Percentiles rank a stretch among this genome's conserved stretches.
Conservation (phyloP, 2,888 invertebrate species). For the Periphyllus acericola region DNA sequence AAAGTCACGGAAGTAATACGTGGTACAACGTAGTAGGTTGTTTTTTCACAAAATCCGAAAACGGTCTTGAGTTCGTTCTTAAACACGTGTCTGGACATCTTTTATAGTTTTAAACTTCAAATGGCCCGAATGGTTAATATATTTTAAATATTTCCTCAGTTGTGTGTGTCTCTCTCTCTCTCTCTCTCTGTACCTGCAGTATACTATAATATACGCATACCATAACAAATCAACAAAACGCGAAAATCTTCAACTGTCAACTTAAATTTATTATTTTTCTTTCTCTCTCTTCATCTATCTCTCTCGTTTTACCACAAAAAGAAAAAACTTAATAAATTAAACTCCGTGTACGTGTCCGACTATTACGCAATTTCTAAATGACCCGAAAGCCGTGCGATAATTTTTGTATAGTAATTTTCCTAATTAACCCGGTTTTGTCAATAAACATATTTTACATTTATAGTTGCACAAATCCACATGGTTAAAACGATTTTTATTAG, state of each 20-base stretch:
- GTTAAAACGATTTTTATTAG: conserved; percentile 49
- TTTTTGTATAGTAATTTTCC: conserved; percentile 13
- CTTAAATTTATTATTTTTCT: conserved; percentile 40
- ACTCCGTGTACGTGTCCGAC: neutral
- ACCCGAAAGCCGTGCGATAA: conserved; percentile 7
- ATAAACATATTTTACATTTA: conserved; percentile 26
- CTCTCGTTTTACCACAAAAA: neutral
- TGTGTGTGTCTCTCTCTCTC: no score
- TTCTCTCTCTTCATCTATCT: neutral
- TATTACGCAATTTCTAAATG: conserved; percentile 8
- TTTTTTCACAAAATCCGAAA: neutral
- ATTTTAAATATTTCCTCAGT: conserved; percentile 16
- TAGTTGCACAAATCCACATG: conserved; percentile 22
- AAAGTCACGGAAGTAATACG: conserved; percentile 19
- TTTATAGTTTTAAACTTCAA: neutral
- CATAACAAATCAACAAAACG: neutral
- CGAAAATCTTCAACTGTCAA: conserved; percentile 48
- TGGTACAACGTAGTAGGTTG: neutral
- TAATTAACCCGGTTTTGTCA: conserved; percentile 44
- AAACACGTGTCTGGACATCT: neutral
- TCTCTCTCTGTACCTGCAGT: neutral
- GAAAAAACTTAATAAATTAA: conserved; percentile 27
- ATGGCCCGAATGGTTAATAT: neutral
- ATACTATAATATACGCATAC: neutral
- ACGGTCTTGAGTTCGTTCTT: neutral